phyloP scores from a whole-genome alignment of 2,888 invertebrate genomes.

The Rotaria macrura region DNA sequence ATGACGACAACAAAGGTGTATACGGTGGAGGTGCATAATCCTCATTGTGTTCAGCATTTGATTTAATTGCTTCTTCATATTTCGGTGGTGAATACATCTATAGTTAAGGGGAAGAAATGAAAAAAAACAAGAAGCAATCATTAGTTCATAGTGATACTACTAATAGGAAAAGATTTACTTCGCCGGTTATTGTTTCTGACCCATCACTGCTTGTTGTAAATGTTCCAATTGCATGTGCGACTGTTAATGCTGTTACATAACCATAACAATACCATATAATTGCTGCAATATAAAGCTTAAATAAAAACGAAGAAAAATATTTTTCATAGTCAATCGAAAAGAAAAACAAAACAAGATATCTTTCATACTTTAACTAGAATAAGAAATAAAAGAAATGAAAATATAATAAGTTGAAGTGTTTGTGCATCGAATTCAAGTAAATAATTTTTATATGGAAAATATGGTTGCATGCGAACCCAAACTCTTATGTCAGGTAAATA shows the following conservation, averaged over 20 bases:
- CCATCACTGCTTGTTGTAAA: not conserved
- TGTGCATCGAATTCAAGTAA: conserved; percentile 24
- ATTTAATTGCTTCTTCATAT: conserved; percentile 31
- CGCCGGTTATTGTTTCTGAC: not conserved
- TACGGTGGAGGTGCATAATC: not conserved
- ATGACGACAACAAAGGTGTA: not conserved
- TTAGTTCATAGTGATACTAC: too few relatives aligned
- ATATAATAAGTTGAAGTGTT: conserved; percentile 26
- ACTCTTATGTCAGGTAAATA: conserved; percentile 23
- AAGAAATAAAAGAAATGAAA: conserved; percentile 25
- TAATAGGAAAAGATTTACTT: too few relatives aligned
- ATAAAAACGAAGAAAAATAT: not conserved
- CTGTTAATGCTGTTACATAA: conserved; percentile 25
- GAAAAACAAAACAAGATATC: too few relatives aligned
- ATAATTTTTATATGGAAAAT: conserved; percentile 22
- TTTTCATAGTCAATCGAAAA: too few relatives aligned
- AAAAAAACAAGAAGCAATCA: too few relatives aligned
- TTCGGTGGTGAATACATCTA: conserved; percentile 27
- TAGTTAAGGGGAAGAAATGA: not conserved
- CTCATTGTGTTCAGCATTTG: not conserved
- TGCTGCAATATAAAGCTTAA: conserved; percentile 18
- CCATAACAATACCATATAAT: conserved; percentile 31
- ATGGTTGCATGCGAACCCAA: conserved; percentile 21
- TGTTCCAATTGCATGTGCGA: not conserved
- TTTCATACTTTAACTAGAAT: conserved; percentile 17